These are phyloP conservation scores for Hydraecia micacea DNA, from an alignment of 2,888 invertebrate genomes.

Conservation along the genomic window DNA sequence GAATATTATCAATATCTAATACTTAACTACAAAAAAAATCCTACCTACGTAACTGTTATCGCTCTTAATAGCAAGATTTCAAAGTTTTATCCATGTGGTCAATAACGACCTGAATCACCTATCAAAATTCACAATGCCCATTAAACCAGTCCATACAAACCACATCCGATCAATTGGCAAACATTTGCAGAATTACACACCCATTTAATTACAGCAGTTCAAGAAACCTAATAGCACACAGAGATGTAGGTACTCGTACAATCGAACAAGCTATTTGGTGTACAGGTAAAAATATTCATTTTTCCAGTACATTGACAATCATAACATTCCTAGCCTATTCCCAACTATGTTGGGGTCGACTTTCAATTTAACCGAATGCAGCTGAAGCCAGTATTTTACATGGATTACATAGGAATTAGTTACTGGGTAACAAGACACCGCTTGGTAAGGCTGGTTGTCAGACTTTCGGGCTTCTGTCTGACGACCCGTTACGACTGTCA, in stretches of 20 bases:
- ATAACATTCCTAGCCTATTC: not conserved
- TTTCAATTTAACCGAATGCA: not conserved
- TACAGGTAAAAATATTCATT: not conserved
- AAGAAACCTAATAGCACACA: conserved; percentile 63
- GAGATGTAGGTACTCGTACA: conserved; percentile 21
- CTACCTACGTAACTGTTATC: conserved; percentile 14
- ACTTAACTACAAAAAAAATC: not conserved
- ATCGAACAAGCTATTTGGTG: not conserved
- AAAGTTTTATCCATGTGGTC: conserved; percentile 22
- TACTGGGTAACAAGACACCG: not conserved
- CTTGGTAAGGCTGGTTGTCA: not conserved
- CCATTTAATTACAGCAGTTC: conserved; percentile 58
- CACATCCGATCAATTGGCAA: conserved; percentile 48
- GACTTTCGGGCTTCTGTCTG: not conserved
- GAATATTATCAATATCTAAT: not conserved
- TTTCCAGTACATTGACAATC: not conserved
- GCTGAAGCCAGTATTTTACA: not conserved
- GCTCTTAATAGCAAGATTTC: conserved; percentile 29
- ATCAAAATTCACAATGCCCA: conserved; percentile 34
- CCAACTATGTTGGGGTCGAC: not conserved
- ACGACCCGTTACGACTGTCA: not conserved
- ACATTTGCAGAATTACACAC: conserved; percentile 39
- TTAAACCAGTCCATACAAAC: conserved; percentile 13
- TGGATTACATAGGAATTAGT: not conserved
- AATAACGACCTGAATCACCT: conserved; percentile 13